Percentiles rank a stretch among this genome's conserved stretches.
Evolutionary conservation across 2,888 invertebrate genomes (phyloP).

Genomic region (Caenorhabditis doughertyi): DNA sequence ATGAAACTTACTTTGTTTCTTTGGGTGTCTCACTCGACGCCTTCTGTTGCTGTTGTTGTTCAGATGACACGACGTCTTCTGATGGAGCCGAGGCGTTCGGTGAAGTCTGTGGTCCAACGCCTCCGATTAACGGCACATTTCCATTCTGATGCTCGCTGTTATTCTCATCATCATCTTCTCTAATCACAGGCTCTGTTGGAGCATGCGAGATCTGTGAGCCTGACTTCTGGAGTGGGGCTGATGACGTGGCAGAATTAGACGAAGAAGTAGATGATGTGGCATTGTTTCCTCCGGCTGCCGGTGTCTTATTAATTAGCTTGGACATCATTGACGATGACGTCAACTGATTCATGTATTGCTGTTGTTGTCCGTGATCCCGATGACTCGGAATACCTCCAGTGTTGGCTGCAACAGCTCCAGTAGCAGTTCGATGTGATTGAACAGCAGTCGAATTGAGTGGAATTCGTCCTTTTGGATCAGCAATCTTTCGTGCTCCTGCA

Average conservation of each 20-base stretch:
- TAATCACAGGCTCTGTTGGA: conserved; percentile 81
- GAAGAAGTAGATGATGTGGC: conserved; percentile 10
- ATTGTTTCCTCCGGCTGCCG: conserved; percentile 13
- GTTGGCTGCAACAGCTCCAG: conserved; percentile 60
- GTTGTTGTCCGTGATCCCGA: conserved; percentile 50
- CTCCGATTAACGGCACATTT: conserved; percentile 59
- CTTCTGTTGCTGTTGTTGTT: conserved; percentile 34
- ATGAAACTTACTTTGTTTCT: conserved; percentile 66
- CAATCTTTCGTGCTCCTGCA: conserved; percentile 62
- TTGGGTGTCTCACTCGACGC: conserved; percentile 65
- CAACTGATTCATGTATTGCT: conserved; percentile 62
- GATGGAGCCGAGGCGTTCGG: not conserved
- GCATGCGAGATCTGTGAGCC: conserved; percentile 80
- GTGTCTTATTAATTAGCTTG: conserved; percentile 56
- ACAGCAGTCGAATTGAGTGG: conserved; percentile 63
- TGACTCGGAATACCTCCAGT: conserved; percentile 60
- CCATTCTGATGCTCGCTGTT: conserved; percentile 66
- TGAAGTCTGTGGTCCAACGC: conserved; percentile 31
- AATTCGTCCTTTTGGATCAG: conserved; percentile 69
- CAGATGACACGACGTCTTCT: not conserved
- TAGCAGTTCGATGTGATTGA: conserved; percentile 58
- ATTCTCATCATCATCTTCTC: conserved; percentile 81
- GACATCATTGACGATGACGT: conserved; percentile 66
- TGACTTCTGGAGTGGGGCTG: conserved; percentile 70
- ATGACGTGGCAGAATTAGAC: not conserved